Percentiles rank a stretch among this genome's conserved stretches.
Evolutionary conservation across 2,888 invertebrate genomes (phyloP).

Genomic region (Hyles lineata): DNA sequence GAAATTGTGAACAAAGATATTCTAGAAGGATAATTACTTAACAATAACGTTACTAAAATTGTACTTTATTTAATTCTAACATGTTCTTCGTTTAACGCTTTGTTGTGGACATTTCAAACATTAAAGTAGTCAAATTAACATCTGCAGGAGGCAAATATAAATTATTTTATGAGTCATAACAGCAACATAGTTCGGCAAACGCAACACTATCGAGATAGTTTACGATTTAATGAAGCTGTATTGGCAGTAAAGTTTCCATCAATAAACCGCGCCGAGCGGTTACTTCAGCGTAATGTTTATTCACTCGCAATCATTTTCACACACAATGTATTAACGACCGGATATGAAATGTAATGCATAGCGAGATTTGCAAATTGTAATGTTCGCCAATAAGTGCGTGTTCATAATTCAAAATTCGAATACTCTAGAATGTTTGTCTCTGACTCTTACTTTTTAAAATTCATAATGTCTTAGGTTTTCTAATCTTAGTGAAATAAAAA

Average conservation of each 20-base stretch:
- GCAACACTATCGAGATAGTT: conserved; percentile 16
- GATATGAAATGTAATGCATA: conserved; percentile 10
- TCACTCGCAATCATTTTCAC: conserved; percentile 22
- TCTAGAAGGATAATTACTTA: no score
- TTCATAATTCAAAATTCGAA: no score
- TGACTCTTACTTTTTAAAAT: no score
- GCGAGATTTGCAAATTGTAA: background rate
- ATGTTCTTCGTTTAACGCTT: background rate
- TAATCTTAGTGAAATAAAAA: no score
- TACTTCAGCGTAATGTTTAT: conserved; percentile 17
- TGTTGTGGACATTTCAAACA: background rate
- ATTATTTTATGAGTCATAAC: conserved; percentile 43
- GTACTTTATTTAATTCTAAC: background rate
- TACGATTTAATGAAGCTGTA: conserved; percentile 39
- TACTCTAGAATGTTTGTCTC: no score
- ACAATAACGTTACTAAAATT: no score
- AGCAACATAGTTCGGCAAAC: conserved; percentile 39
- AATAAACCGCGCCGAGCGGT: conserved; percentile 26
- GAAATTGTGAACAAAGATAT: no score
- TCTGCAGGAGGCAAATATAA: conserved; percentile 38
- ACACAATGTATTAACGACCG: conserved; percentile 9
- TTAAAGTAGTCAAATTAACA: conserved; percentile 36
- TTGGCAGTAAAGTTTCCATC: conserved; percentile 33
- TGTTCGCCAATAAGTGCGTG: no score
- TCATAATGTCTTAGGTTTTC: no score